Base-by-base conservation (phyloP, 2,888 invertebrate genomes). In the Prionchulus punctatus region DNA sequence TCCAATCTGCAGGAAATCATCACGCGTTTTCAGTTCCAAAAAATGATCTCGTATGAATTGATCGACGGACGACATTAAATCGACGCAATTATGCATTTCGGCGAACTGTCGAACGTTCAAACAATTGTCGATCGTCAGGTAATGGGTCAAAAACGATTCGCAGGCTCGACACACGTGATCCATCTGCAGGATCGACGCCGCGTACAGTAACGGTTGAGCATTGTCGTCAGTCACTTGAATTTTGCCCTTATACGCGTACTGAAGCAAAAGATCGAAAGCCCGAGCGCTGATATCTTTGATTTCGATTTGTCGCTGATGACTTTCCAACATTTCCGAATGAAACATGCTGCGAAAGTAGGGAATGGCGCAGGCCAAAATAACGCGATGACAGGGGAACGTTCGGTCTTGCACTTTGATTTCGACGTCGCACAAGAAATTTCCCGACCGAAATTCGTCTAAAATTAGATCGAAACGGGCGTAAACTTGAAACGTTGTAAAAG, bases 261-360 rank as follows among this genome's bases (percentile, higher is more conserved):
- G 66, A 18, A 45, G 23, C 23, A 73, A 64, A 26, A 64, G 61
- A 47, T 66, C 67, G 62, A 73, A 62, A 7, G 71, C 70, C 43
- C 60, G 61, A 56, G 67, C 70, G 58, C 73, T 71, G 53, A 72
- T 68, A 59, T 73, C 73, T 52, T 60, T 53, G 27, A 62, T 62
- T 18, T 55, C 60, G 50, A 45, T 23, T 23, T 12, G 23, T 7
- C 65, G 30, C 23, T 45, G 47, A 7, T 62, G 63, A 51, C 70
- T 67, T 59, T 73, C 73, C 1, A 69, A 61, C 71, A 75, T 71
- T 56, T 72, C 67, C 1, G 71, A 71, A 26, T 68, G 66, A 62
- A 76, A 76, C 75, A 76, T 75, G 36, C 71, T 69, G 27, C 68
- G 65, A 62, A 76, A 76, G 60, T 76, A 76, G 21, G 71, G 69